phyloP scores from a whole-genome alignment of 2,113 vertebrate species.

The Tachysurus vachellii region DNA sequence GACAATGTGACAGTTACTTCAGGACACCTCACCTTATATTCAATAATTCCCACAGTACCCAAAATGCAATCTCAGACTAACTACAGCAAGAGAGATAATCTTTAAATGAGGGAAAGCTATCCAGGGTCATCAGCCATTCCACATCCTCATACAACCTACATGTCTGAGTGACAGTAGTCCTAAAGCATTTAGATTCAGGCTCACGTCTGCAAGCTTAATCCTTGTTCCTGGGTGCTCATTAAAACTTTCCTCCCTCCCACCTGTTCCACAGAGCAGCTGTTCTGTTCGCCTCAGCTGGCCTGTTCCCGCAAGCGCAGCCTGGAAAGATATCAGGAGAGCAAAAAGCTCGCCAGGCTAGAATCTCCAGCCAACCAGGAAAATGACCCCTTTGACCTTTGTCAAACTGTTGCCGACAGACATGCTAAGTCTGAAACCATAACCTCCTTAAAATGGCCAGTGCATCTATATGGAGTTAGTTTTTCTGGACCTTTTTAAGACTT shows the following conservation, averaged over 20 bases:
- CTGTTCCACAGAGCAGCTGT: conserved; percentile 71
- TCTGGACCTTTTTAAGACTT: neutral
- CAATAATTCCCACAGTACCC: conserved; percentile 21
- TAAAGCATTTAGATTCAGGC: conserved; percentile 61
- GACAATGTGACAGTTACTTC: conserved; percentile 26
- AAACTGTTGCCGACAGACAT: neutral
- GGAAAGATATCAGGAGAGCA: conserved; percentile 30
- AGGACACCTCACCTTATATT: conserved; percentile 25
- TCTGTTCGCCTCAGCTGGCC: conserved; percentile 48
- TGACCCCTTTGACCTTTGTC: conserved; percentile 10
- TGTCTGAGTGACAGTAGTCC: conserved; percentile 36
- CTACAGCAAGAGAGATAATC: conserved; percentile 60
- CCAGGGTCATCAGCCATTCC: conserved; percentile 42
- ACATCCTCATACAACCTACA: conserved; percentile 37
- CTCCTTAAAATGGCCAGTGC: neutral
- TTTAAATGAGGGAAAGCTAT: conserved; percentile 56
- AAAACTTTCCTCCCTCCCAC: conserved; percentile 66
- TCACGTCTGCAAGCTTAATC: conserved; percentile 62
- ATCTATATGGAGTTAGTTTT: neutral
- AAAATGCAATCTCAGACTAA: conserved; percentile 60
- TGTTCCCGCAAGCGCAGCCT: conserved; percentile 44
- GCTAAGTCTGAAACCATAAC: neutral
- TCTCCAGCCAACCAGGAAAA: conserved; percentile 29
- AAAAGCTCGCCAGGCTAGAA: conserved; percentile 6
- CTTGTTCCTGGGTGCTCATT: conserved; percentile 62